These are phyloP conservation scores for Mesochorus sp. DNA, from an alignment of 2,888 invertebrate species.

Conservation along the genomic window DNA sequence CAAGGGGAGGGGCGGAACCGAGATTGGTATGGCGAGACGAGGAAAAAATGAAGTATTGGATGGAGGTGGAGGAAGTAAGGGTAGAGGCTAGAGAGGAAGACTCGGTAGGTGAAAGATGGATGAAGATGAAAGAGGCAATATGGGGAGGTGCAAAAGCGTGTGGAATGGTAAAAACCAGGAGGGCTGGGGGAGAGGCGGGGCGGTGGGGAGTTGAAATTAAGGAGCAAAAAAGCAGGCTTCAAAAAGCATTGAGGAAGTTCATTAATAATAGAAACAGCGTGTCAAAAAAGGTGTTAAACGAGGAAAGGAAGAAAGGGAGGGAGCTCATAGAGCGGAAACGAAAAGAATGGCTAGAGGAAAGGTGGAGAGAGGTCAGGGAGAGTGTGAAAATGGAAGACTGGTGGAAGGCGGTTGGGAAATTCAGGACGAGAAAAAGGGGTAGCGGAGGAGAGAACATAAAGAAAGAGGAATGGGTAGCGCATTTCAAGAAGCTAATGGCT, in stretches of 20 bases:
- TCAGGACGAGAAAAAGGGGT: background rate
- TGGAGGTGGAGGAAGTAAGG: background rate
- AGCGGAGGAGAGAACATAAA: too few relatives aligned
- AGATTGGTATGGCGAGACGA: too few relatives aligned
- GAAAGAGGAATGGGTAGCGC: background rate
- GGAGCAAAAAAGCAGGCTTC: conserved; percentile 8
- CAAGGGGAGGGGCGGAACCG: background rate
- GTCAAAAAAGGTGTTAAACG: background rate
- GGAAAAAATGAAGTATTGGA: background rate
- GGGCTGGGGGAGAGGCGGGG: conserved; percentile 6
- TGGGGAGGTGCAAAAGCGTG: conserved; percentile 1
- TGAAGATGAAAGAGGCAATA: background rate
- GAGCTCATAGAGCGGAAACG: background rate
- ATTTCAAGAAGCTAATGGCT: background rate
- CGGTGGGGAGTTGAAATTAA: conserved; percentile 38
- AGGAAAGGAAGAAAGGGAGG: conserved; percentile 20
- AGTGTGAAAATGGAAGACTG: conserved; percentile 20
- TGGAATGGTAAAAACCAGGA: conserved; percentile 22
- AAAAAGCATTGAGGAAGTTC: conserved; percentile 2
- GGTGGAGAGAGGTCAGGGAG: background rate
- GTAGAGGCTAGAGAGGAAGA: background rate
- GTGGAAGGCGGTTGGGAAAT: conserved; percentile 45
- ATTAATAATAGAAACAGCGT: background rate
- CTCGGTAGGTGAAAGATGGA: background rate
- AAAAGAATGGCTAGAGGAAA: conserved; percentile 10